Base-by-base conservation (phyloP, 2,888 invertebrate species). In the Dorcus parallelipipedus region DNA sequence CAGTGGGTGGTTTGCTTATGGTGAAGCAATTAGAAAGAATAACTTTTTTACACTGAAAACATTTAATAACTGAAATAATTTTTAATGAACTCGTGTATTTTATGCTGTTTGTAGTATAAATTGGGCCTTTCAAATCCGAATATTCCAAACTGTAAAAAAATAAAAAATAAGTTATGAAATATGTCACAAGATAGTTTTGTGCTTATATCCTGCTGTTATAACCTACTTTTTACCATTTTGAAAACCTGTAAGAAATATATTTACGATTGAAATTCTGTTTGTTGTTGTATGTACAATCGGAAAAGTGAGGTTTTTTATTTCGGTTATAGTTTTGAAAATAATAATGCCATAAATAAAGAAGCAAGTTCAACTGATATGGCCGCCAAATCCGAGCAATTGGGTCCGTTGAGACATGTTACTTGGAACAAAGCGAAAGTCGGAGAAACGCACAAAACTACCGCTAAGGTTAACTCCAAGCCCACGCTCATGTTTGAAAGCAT, bases 161-260 rank as follows among this genome's bases (percentile, higher is more conserved):
- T 38, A 8, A 41, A 41, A 52, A 48, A 20, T 33, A 40, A 58
- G 65, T 73, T 72, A 71, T 69, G 73, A 73, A 74, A 73, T 68
- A 63, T 72, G 67, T 68, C 67, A 70, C 63, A 70, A 71, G 64
- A 64, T 49, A 61, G 4, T 45, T 45, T 54, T 53, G 45, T 53
- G 38, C 58, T 64, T 62, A 59, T 57, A 70, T 71, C 71, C 71
- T 71, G 69, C 62, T 71, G 64, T 66, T 68, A 67, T 76, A 76
- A 77, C 77, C 77, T 74, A 77, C 76, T 76, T 77, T 73, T 69
- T 54, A 66, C 49, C 53, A 59, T 66, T 69, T 65, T 60, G 67
- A 65, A 71, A 72, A 73, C 67, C 65, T 65, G 58, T 33, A 33
- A 6, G 26, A 33, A 33, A 33, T 33, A 33, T 6, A 33, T 33